Evolutionary conservation across 30 jellyfish, hydroid and myxozoan species (phyloP).

Genomic region (Chrysaora quinquecirrha): DNA sequence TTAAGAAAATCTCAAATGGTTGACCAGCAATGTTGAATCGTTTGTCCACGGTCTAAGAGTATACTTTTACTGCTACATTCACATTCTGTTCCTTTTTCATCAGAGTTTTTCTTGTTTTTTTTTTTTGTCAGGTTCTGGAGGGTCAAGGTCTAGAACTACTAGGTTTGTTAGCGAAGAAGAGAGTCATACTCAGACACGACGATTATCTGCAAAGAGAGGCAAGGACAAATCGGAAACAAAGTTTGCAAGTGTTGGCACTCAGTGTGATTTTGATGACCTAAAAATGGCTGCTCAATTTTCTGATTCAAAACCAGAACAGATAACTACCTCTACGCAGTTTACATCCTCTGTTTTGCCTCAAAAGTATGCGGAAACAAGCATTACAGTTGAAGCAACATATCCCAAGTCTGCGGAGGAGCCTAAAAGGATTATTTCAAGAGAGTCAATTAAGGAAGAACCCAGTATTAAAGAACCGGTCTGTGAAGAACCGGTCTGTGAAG

Average conservation of each 20-base stretch:
- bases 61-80: too few species aligned
- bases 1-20: too few species aligned
- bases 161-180: not conserved
- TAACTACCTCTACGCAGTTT: not conserved
- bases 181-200: not conserved
- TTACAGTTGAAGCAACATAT: not conserved
- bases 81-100: too few species aligned
- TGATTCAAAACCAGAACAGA: not conserved
- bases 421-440: too few species aligned
- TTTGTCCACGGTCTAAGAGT: too few species aligned
- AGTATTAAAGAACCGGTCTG: not conserved
- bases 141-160: too few species aligned
- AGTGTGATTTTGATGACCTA: slow-evolving; percentile 44
- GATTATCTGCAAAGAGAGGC: not conserved
- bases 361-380: not conserved
- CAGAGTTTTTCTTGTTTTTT: too few species aligned
- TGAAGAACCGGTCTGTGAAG: slow-evolving; percentile 7
- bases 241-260: slow-evolving; percentile 1
- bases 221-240: not conserved
- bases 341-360: not conserved
- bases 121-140: too few species aligned
- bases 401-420: too few species aligned
- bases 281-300: not conserved
- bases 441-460: not conserved
- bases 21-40: too few species aligned